Conservation (phyloP, 2,888 invertebrate species). For the Trimorus sp. region DNA sequence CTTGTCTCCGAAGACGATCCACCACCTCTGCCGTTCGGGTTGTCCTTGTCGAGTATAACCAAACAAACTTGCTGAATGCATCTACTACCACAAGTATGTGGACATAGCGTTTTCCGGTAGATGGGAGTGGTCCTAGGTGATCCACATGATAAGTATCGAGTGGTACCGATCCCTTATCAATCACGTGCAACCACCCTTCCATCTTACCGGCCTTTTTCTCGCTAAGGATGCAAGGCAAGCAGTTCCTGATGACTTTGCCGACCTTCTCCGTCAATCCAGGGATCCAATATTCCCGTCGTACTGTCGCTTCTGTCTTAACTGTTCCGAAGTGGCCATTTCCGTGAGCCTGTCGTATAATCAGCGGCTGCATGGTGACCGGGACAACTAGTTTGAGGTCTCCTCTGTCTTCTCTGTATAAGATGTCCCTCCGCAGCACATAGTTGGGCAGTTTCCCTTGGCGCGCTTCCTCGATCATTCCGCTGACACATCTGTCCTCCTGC, state of each 20-base stretch:
- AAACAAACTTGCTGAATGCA: constrained; percentile 9
- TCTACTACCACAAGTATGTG: constrained; percentile 3
- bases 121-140: constrained; percentile 13
- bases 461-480: not conserved
- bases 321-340: not conserved
- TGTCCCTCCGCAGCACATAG: not conserved
- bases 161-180: not conserved
- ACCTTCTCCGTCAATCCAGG: not conserved
- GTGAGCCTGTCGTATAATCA: not conserved
- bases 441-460: not conserved
- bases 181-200: not conserved
- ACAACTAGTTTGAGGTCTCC: not conserved
- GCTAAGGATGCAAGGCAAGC: not conserved
- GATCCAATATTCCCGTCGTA: not conserved
- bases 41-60: constrained; percentile 1
- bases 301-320: not conserved
- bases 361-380: not conserved
- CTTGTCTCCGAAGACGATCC: not conserved
- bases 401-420: not conserved
- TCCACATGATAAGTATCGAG: constrained; percentile 10
- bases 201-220: not conserved
- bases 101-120: not conserved
- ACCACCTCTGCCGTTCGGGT: constrained; percentile 12
- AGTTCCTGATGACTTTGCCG: not conserved
- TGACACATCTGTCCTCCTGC: not conserved